Percentiles rank a stretch among this genome's conserved stretches.
These are phyloP conservation scores for Typhlomys cinereus DNA, from an alignment of 2,113 vertebrate species.

Conservation along the genomic window DNA sequence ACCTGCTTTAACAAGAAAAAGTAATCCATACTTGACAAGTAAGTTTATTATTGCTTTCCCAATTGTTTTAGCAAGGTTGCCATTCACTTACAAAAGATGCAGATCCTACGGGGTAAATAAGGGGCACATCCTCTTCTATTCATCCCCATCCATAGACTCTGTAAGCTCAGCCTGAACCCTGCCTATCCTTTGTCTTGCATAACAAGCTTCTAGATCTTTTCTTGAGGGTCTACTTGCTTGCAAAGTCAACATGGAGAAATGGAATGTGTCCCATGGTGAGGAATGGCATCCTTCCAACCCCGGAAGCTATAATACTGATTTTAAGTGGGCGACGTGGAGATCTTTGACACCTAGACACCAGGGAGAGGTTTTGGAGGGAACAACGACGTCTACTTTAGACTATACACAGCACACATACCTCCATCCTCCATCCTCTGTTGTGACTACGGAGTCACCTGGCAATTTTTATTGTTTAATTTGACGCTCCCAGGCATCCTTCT, in stretches of 20 bases:
- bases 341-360: not conserved
- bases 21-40: not conserved
- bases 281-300: not conserved
- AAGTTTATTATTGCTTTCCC: not conserved
- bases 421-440: not conserved
- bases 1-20: not conserved
- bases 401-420: too few species aligned
- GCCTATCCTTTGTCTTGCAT: not conserved
- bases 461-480: constrained; percentile 52
- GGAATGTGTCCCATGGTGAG: not conserved
- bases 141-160: not conserved
- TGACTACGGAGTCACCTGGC: constrained; percentile 28
- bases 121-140: not conserved
- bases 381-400: constrained; percentile 6
- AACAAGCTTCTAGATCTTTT: not conserved
- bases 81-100: not conserved
- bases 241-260: not conserved
- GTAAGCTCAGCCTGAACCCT: not conserved
- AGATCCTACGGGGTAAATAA: not conserved
- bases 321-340: constrained; percentile 33
- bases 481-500: not conserved
- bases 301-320: not conserved
- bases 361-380: constrained; percentile 46
- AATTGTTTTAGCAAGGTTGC: not conserved
- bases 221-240: not conserved